Evolutionary conservation across 2,113 vertebrate species (phyloP).

Genomic region (Tor tambroides): DNA sequence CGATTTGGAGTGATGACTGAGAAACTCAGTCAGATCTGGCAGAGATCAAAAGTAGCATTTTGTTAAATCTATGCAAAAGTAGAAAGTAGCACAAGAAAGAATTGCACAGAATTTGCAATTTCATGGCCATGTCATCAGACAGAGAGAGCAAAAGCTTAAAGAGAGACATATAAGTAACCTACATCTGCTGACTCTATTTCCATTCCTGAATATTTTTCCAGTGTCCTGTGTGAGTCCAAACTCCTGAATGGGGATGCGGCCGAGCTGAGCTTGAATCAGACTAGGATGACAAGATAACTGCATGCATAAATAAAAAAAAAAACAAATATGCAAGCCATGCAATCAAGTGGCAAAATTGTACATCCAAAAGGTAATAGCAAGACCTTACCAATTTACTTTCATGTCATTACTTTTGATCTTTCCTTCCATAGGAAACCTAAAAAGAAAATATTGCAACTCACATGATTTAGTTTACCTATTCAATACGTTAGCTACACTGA

Average conservation of each 20-base stretch:
- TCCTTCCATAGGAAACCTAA: constrained; percentile 92
- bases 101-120: background rate
- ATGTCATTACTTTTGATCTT: constrained; percentile 97
- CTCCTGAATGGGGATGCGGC: constrained; percentile 92
- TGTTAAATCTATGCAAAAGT: background rate
- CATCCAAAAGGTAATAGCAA: background rate
- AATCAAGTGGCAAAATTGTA: background rate
- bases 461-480: background rate
- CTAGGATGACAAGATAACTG: constrained; percentile 67
- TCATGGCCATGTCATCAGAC: constrained; percentile 2
- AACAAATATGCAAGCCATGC: background rate
- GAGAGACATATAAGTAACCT: constrained; percentile 51
- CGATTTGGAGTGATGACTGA: constrained; percentile 79
- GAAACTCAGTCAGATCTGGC: constrained; percentile 89
- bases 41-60: constrained; percentile 32
- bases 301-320: background rate
- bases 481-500: background rate
- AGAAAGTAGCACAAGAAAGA: background rate
- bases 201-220: constrained; percentile 91
- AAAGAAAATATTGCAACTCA: constrained; percentile 40
- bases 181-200: constrained; percentile 92
- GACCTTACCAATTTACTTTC: constrained; percentile 95
- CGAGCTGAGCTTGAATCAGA: constrained; percentile 95
- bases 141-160: background rate
- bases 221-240: constrained; percentile 95